Evolutionary conservation across 2,113 vertebrate species (phyloP).

Genomic region (Malurus elegans): DNA sequence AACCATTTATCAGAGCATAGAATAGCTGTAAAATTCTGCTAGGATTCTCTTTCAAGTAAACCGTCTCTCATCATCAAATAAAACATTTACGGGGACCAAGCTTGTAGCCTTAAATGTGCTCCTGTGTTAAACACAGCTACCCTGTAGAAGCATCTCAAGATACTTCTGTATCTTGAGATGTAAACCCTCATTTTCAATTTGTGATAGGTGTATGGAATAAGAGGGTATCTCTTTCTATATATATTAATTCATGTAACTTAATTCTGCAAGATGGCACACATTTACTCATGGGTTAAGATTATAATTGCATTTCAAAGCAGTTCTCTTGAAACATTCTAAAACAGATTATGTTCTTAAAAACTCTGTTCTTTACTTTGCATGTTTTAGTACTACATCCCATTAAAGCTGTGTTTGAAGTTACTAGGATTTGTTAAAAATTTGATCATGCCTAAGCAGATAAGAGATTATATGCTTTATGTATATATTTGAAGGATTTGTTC

Average conservation of each 20-base stretch:
- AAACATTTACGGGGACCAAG: constrained; percentile 21
- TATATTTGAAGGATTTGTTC: constrained; percentile 81
- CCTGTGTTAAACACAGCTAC: constrained; percentile 17
- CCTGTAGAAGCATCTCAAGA: neutral
- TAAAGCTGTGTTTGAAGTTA: constrained; percentile 84
- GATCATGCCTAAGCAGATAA: constrained; percentile 86
- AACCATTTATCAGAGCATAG: neutral
- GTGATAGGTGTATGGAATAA: neutral
- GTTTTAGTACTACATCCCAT: constrained; percentile 79
- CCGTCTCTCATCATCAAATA: constrained; percentile 16
- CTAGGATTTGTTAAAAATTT: constrained; percentile 84
- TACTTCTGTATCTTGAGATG: neutral
- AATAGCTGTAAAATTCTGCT: constrained; percentile 18
- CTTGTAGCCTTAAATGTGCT: neutral
- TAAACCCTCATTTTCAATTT: neutral
- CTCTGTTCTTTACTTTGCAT: constrained; percentile 77
- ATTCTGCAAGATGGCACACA: constrained; percentile 68
- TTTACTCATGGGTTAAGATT: constrained; percentile 74
- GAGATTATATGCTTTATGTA: constrained; percentile 83
- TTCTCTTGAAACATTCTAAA: constrained; percentile 79
- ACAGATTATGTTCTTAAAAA: constrained; percentile 84
- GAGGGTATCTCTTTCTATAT: neutral
- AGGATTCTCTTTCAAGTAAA: constrained; percentile 41
- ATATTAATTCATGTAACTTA: constrained; percentile 33
- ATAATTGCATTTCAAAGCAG: constrained; percentile 73